Evolutionary conservation across 2,113 vertebrate species (phyloP).

Genomic region (Syrmaticus mikado): DNA sequence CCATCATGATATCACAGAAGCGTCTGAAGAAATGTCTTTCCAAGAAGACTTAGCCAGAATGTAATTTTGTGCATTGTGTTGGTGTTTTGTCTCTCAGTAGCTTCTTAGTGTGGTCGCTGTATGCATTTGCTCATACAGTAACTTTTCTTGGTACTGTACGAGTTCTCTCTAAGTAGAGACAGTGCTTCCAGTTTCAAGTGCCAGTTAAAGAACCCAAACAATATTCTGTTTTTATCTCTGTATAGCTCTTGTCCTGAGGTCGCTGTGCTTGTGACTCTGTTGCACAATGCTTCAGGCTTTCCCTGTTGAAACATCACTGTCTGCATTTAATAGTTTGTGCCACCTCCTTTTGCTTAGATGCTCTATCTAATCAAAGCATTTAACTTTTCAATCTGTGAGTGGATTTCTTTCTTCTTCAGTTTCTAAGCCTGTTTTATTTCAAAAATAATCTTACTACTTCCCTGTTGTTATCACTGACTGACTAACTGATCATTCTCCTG

Average conservation of each 20-base stretch:
- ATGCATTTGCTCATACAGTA: not conserved
- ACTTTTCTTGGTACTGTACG: not conserved
- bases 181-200: not conserved
- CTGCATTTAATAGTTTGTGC: not conserved
- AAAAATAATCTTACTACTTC: not conserved
- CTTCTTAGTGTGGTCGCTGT: not conserved
- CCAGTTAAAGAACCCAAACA: not conserved
- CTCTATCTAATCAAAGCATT: not conserved
- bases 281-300: not conserved
- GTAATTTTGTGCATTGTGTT: not conserved
- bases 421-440: not conserved
- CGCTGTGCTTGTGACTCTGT: not conserved
- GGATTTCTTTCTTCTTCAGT: not conserved
- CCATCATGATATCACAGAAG: not conserved
- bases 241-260: not conserved
- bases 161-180: not conserved
- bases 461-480: not conserved
- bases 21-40: not conserved
- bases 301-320: accelerated
- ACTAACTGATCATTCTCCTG: not conserved
- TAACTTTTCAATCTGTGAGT: not conserved
- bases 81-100: not conserved
- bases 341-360: not conserved
- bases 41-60: not conserved
- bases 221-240: not conserved